A percentile compares a stretch with the other conserved stretches of the same genome.
phyloP scores from a whole-genome alignment of 2,888 invertebrate species.

The Stegophylla sp. region DNA sequence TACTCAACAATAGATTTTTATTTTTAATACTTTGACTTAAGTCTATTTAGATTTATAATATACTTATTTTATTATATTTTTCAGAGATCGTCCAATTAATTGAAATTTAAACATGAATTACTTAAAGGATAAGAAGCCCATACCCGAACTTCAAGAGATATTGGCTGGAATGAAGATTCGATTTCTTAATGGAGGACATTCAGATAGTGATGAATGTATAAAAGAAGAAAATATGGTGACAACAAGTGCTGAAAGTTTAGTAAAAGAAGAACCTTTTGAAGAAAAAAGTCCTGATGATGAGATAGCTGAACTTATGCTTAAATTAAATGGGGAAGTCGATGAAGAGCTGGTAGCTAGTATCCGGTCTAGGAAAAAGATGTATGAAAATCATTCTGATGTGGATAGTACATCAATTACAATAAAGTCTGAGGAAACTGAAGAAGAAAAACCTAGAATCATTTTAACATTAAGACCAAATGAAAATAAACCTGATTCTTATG shows the following conservation, averaged over 20 bases:
- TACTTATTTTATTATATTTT: neutral
- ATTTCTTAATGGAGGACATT: conserved; percentile 31
- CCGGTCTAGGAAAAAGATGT: conserved; percentile 47
- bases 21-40: neutral
- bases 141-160: conserved; percentile 57
- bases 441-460: conserved; percentile 70
- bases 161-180: conserved; percentile 58
- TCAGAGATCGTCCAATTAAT: neutral
- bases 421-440: conserved; percentile 13
- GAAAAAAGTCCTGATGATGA: conserved; percentile 62
- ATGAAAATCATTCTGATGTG: conserved; percentile 44
- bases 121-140: conserved; percentile 30
- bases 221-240: conserved; percentile 30
- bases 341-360: conserved; percentile 55
- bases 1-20: no score
- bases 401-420: conserved; percentile 40
- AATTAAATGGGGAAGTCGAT: conserved; percentile 65
- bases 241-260: conserved; percentile 16
- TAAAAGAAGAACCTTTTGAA: conserved; percentile 12
- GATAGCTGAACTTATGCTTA: conserved; percentile 68
- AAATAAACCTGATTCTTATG: conserved; percentile 65
- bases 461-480: conserved; percentile 70
- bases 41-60: neutral
- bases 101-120: conserved; percentile 29
- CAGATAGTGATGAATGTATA: conserved; percentile 19